Evolutionary conservation across 2,888 invertebrate genomes (phyloP).

Genomic region (Gari tellinella): DNA sequence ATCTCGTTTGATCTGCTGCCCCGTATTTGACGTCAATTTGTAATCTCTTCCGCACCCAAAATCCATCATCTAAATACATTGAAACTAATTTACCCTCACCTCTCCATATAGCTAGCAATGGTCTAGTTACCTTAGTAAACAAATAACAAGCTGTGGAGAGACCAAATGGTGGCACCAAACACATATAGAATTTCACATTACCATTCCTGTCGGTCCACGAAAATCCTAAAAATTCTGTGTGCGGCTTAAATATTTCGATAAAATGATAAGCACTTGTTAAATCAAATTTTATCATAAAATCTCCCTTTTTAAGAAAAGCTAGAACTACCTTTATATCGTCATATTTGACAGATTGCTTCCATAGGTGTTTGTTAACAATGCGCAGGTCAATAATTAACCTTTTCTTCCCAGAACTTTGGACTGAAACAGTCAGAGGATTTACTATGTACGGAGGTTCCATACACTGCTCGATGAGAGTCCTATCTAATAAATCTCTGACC

Average conservation of each 20-base stretch:
- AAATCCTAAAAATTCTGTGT: neutral
- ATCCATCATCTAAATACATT: no score
- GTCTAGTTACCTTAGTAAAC: no score
- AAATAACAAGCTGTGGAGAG: no score
- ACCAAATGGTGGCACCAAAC: no score
- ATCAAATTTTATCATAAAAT: slow-evolving; percentile 1
- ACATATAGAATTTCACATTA: neutral
- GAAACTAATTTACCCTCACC: no score
- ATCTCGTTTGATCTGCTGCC: no score
- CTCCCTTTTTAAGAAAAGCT: neutral
- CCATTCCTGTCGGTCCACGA: neutral
- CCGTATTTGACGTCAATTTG: no score
- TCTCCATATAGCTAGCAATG: no score
- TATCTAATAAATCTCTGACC: slow-evolving; percentile 24
- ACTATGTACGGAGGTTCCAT: neutral
- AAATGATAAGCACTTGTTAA: neutral
- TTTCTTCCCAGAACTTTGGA: slow-evolving; percentile 18
- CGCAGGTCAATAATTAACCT: slow-evolving; percentile 15
- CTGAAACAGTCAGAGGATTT: slow-evolving; percentile 22
- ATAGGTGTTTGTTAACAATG: slow-evolving; percentile 6
- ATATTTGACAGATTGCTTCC: no score
- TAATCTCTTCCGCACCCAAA: no score
- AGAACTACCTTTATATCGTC: no score
- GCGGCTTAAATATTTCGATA: neutral
- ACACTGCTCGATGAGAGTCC: slow-evolving; percentile 15